A percentile compares a stretch with the other conserved stretches of the same genome.
phyloP scores from a whole-genome alignment of 1,140 invertebrate genomes.

The Uloborus diversus region DNA sequence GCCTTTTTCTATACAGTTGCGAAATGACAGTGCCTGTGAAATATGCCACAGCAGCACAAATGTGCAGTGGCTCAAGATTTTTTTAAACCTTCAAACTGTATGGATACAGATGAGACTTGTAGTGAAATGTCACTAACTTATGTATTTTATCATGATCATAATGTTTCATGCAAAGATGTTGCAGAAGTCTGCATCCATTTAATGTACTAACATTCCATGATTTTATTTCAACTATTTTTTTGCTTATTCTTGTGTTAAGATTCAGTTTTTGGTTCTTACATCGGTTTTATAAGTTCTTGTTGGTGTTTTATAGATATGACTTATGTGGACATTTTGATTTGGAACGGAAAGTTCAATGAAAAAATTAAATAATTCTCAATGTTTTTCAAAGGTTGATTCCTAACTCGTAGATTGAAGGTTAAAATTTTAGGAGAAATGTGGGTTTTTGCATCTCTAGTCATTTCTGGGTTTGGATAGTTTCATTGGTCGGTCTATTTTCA shows the following conservation, averaged over 20 bases:
- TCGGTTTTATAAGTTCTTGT: background rate
- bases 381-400: background rate
- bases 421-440: background rate
- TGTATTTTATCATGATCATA: background rate
- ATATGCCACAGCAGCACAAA: background rate
- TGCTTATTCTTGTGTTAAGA: background rate
- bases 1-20: constrained; percentile 26
- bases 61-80: background rate
- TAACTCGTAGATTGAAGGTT: background rate
- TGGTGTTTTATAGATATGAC: background rate
- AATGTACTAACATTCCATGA: constrained; percentile 1
- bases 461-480: background rate
- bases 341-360: background rate
- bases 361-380: background rate
- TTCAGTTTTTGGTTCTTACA: background rate
- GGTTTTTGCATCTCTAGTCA: background rate
- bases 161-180: background rate
- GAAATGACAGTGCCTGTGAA: constrained; percentile 42
- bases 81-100: background rate
- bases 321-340: background rate
- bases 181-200: background rate
- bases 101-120: background rate
- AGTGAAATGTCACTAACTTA: constrained; percentile 10
- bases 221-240: background rate
- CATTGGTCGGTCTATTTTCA: background rate